A percentile compares a stretch with the other conserved stretches of the same genome.
phyloP scores from a whole-genome alignment of 2,113 vertebrate species.

The Anoplopoma fimbria region DNA sequence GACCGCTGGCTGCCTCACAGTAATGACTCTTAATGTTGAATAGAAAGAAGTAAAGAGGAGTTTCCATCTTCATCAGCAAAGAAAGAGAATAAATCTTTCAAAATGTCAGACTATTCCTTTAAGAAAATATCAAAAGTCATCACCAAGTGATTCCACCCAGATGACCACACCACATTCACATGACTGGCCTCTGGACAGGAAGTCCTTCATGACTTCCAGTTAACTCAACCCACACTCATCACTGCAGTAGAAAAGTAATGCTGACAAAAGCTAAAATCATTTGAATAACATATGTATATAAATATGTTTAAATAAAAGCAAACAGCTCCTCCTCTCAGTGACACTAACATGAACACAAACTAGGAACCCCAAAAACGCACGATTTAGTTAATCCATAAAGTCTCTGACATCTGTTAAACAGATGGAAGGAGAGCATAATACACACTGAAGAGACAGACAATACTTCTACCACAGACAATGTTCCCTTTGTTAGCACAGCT shows the following conservation, averaged over 20 bases:
- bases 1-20: neutral
- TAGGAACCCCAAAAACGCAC: neutral
- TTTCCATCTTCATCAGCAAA: neutral
- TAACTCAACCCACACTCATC: neutral
- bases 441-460: constrained; percentile 22
- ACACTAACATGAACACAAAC: neutral
- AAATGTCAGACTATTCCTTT: neutral
- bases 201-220: constrained; percentile 3
- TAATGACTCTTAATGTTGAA: neutral
- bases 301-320: neutral
- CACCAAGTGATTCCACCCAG: constrained; percentile 3
- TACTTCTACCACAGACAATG: constrained; percentile 1
- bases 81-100: neutral
- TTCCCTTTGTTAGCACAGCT: constrained; percentile 42
- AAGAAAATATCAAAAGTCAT: neutral
- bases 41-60: neutral
- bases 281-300: neutral
- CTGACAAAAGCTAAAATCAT: neutral
- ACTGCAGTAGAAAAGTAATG: neutral
- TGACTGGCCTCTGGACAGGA: neutral
- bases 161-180: constrained; percentile 13
- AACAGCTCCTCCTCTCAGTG: neutral
- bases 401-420: constrained; percentile 17
- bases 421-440: constrained; percentile 14
- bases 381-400: constrained; percentile 25